Evolutionary conservation across 30 jellyfish, hydroid and myxozoan genomes (phyloP), one percentile per base, ranked within the genome.

Genomic region (Calvadosia cruxmelitensis): DNA sequence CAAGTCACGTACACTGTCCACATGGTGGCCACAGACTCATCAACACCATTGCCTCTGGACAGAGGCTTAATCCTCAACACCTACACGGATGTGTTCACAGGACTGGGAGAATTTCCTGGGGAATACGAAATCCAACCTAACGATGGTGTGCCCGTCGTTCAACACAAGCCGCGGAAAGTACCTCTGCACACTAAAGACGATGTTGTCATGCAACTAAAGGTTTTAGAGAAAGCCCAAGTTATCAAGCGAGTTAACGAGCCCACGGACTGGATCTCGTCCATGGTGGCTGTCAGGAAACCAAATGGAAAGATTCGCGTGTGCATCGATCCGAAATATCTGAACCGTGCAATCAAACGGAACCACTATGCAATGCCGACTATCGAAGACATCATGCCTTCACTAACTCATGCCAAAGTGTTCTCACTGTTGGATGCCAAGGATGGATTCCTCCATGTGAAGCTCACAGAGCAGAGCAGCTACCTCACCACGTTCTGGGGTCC

Each of bases 401-500:
- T 51, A 29, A 2, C 20, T 27, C 33, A 48, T 7, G 74, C 69
- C 2, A 66, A 76, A 33, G 52, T 67, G n/a, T 76, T 76, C 57
- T 13, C 74, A 13, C 57, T 50, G 52, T 28, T 78, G 3, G 92
- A 78, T 69, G 70, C 50, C 25, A 69, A 61, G 50, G 29, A 61
- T 25, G 77, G 82, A 65, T 78, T 28, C 50, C 52, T 61, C 28
- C 69, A 77, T 15, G 63, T 68, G 5, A 29, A 31, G 30, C 33
- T 67, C 49, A 70, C 34, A 23, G 75, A 77, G 10, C 57, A 25
- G 20, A 34, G 70, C 34, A 68, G 82, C 71, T 28, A 49, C 27
- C 61, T 77, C 53, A 67, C 75, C n/a, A 77, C 81, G 33, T 77
- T 77, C 27, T 27, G 29, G 25, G 68, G 75, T 5, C 81, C 89